A percentile compares a stretch with the other conserved stretches of the same genome.
Conservation (phyloP, 1,140 invertebrate species). For the Xylocopa sonorina region DNA sequence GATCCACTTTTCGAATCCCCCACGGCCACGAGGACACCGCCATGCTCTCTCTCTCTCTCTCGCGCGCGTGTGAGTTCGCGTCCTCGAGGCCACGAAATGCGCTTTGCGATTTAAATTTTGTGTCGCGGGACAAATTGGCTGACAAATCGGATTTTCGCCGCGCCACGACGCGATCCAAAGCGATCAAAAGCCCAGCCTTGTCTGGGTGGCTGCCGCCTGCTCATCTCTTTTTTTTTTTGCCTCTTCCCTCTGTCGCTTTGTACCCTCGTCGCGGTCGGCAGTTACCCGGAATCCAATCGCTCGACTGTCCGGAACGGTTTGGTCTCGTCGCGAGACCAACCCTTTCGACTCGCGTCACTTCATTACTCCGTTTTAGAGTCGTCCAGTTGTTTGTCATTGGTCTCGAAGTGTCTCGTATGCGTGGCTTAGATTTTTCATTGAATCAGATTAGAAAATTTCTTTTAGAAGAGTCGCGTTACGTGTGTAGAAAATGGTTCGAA, state of each 20-base stretch:
- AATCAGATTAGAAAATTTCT: too few species aligned
- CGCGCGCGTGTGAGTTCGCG: background rate
- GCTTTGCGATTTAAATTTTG: conserved; percentile 82
- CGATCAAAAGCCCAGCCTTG: conserved; percentile 48
- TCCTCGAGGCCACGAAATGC: conserved; percentile 56
- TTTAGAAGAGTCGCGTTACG: too few species aligned
- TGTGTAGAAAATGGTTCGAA: too few species aligned
- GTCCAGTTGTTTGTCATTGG: background rate
- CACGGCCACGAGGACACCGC: conserved; percentile 72
- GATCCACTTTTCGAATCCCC: conserved; percentile 76
- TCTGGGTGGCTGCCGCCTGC: conserved; percentile 14
- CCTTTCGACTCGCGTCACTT: background rate
- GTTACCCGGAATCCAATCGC: conserved; percentile 53
- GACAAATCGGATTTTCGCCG: conserved; percentile 77
- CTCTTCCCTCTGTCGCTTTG: conserved; percentile 29
- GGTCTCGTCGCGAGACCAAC: background rate
- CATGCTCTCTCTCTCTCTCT: conserved; percentile 8
- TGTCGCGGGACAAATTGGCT: conserved; percentile 80
- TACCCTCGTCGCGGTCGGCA: conserved; percentile 37
- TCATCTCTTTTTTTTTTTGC: conserved; percentile 13
- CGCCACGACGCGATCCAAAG: conserved; percentile 46
- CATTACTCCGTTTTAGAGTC: background rate
- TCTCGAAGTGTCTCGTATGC: background rate
- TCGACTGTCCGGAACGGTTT: conserved; percentile 42
- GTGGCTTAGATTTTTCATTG: background rate